Conservation (phyloP, 2,888 invertebrate genomes). For the Drosophila histrio region DNA sequence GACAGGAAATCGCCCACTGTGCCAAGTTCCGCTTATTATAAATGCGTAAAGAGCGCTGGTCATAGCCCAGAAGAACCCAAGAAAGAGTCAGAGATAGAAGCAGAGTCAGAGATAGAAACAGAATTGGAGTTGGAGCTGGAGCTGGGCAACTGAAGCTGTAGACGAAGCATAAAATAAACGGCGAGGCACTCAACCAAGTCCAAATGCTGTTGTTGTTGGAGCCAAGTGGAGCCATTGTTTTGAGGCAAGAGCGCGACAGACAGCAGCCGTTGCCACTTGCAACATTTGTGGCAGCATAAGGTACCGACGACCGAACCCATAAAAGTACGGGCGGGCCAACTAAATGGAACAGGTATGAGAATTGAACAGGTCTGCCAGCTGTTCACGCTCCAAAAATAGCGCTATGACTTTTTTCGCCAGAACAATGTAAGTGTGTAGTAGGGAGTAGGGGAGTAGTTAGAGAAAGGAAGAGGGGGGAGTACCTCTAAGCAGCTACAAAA, state of each 20-base stretch:
- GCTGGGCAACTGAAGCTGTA: slow-evolving; percentile 15
- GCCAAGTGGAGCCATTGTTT: slow-evolving; percentile 62
- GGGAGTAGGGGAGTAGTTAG: background rate
- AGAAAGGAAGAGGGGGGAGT: background rate
- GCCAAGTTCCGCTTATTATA: slow-evolving; percentile 69
- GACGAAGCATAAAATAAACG: slow-evolving; percentile 73
- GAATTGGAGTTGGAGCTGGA: slow-evolving; percentile 31
- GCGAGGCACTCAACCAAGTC: slow-evolving; percentile 77
- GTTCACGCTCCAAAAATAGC: slow-evolving; percentile 76
- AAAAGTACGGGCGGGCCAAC: slow-evolving; percentile 75
- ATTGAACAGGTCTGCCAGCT: slow-evolving; percentile 54
- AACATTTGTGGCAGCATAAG: slow-evolving; percentile 71
- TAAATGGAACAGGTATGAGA: slow-evolving; percentile 74
- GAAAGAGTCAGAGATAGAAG: slow-evolving; percentile 19
- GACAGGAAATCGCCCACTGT: slow-evolving; percentile 66
- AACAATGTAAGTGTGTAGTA: slow-evolving; percentile 46
- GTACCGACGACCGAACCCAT: slow-evolving; percentile 71
- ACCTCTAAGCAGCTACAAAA: background rate
- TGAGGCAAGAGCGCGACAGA: too few species aligned
- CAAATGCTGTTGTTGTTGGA: slow-evolving; percentile 34
- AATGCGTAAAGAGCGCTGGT: slow-evolving; percentile 68
- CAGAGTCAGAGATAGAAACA: slow-evolving; percentile 14
- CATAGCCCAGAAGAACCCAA: slow-evolving; percentile 49
- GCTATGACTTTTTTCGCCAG: slow-evolving; percentile 64
- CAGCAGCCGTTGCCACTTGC: slow-evolving; percentile 65